Conservation (phyloP, 2,888 invertebrate genomes). For the Dasysyrphus tricinctus region DNA sequence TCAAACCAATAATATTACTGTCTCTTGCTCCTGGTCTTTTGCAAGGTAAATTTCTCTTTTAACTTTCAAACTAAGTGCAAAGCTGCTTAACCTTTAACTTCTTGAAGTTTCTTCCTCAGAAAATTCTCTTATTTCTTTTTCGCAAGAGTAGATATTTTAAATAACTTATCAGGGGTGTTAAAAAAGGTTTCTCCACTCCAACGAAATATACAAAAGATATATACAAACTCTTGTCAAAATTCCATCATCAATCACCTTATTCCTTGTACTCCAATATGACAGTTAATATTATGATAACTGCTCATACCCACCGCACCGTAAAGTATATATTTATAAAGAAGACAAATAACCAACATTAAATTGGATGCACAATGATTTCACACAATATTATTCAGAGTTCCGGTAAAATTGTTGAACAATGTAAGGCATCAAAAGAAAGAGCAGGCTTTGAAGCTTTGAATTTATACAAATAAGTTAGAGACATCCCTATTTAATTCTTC, state of each 20-base stretch:
- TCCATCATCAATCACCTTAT: background rate
- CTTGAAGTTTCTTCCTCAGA: too few species aligned
- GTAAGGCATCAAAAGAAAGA: background rate
- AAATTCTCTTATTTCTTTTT: too few species aligned
- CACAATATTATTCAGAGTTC: background rate
- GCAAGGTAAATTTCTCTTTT: too few species aligned
- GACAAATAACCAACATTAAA: background rate
- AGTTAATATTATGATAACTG: background rate
- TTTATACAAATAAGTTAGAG: slow-evolving; percentile 38
- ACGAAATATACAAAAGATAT: background rate
- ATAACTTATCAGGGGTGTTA: too few species aligned
- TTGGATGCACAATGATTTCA: background rate
- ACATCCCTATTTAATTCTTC: slow-evolving; percentile 36
- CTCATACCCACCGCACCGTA: background rate
- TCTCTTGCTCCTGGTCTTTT: too few species aligned
- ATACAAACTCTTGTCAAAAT: background rate
- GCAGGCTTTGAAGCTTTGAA: background rate
- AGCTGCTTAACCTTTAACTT: too few species aligned
- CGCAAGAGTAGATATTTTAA: too few species aligned
- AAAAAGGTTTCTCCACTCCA: too few species aligned
- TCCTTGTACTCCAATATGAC: background rate
- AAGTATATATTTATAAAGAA: background rate
- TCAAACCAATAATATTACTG: too few species aligned
- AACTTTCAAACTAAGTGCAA: too few species aligned
- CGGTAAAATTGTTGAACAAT: background rate